A percentile compares a stretch with the other conserved stretches of the same genome.
Conservation (phyloP, 1,140 invertebrate species). For the Bombyx mandarina region DNA sequence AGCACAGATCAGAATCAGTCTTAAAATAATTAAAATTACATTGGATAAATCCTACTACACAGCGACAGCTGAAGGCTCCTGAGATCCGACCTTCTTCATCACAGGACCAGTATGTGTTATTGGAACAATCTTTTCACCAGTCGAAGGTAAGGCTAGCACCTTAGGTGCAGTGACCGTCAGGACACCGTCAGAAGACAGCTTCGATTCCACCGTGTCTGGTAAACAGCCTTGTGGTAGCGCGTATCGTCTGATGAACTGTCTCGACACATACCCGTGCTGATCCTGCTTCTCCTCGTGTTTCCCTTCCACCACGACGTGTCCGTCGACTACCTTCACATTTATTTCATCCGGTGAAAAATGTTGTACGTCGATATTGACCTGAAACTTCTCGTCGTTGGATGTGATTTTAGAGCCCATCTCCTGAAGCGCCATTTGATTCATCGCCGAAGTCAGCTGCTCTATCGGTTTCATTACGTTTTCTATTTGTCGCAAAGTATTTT, state of each 20-base stretch:
- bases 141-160: constrained; percentile 41
- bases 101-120: constrained; percentile 52
- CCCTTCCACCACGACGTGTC: constrained; percentile 76
- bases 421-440: constrained; percentile 35
- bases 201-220: constrained; percentile 77
- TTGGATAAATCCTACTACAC: constrained; percentile 5
- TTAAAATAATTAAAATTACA: constrained; percentile 13
- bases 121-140: constrained; percentile 49
- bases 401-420: constrained; percentile 27
- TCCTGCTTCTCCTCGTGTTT: constrained; percentile 85
- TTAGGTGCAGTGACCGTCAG: constrained; percentile 78
- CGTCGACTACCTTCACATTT: constrained; percentile 83
- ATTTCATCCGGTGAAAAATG: constrained; percentile 90
- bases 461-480: constrained; percentile 36
- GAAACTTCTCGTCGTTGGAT: constrained; percentile 64
- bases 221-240: constrained; percentile 79
- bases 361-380: constrained; percentile 85
- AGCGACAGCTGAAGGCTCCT: constrained; percentile 8
- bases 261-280: constrained; percentile 79
- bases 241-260: constrained; percentile 81
- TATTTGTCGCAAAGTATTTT: constrained; percentile 23
- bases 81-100: constrained; percentile 32
- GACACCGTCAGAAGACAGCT: constrained; percentile 83
- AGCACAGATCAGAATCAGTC: constrained; percentile 25
- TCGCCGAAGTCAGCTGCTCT: constrained; percentile 32